A percentile compares a stretch with the other conserved stretches of the same genome.
Evolutionary conservation across 2,797 vertebrate genomes (phyloP).

Genomic region (Mionectes olivaceus): DNA sequence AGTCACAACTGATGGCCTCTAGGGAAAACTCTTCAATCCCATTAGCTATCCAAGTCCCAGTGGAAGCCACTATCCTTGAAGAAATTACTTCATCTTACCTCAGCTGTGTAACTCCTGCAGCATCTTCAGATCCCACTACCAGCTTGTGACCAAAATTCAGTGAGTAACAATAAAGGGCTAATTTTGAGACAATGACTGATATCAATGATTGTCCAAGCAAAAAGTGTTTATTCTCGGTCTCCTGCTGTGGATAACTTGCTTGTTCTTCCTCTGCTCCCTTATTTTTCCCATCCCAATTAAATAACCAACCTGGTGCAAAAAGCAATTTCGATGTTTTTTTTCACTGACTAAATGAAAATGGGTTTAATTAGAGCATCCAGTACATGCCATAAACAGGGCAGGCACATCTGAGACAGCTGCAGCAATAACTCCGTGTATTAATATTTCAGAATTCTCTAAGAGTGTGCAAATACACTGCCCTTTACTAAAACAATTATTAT

Average conservation of each 20-base stretch:
- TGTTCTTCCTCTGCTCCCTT: constrained; percentile 10
- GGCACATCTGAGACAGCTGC: not conserved
- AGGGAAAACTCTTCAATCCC: constrained; percentile 40
- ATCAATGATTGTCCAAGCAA: constrained; percentile 30
- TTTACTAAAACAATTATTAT: constrained; percentile 42
- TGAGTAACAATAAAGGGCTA: not conserved
- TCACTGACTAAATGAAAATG: constrained; percentile 34
- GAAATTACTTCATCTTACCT: constrained; percentile 36
- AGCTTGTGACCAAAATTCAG: constrained; percentile 17
- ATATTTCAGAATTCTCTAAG: constrained; percentile 39
- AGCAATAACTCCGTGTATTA: constrained; percentile 6
- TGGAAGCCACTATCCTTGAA: constrained; percentile 32
- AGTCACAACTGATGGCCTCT: not conserved
- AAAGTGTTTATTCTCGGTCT: constrained; percentile 22
- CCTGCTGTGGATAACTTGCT: constrained; percentile 23
- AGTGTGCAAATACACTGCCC: constrained; percentile 19
- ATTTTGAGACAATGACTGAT: constrained; percentile 28
- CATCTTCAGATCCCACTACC: not conserved
- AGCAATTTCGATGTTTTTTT: not conserved
- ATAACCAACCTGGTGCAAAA: constrained; percentile 23
- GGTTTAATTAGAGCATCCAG: constrained; percentile 48
- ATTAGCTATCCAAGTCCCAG: not conserved
- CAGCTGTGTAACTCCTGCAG: not conserved
- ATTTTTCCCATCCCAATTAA: constrained; percentile 51
- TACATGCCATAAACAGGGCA: not conserved